These are phyloP conservation scores for Empis stercorea DNA, from an alignment of 2,888 invertebrate genomes.

Conservation along the genomic window DNA sequence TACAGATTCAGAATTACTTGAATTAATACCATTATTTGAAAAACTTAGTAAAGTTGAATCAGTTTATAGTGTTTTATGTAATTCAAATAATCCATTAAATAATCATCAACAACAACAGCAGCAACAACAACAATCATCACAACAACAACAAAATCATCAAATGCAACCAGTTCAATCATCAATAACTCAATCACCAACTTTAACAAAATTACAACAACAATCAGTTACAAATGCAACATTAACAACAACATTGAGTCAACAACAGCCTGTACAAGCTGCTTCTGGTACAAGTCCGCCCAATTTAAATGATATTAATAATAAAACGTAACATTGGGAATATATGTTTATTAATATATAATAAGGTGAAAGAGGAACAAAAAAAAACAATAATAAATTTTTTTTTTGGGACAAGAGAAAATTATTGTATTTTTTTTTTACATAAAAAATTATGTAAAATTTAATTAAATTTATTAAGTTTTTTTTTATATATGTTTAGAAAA, in stretches of 20 bases:
- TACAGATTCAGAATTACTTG: conserved; percentile 90
- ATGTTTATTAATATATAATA: conserved; percentile 38
- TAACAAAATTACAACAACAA: conserved; percentile 20
- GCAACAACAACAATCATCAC: conserved; percentile 20
- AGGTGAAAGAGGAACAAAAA: too few species aligned
- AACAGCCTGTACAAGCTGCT: conserved; percentile 11
- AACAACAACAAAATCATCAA: conserved; percentile 20
- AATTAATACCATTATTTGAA: conserved; percentile 96
- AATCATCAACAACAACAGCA: conserved; percentile 12
- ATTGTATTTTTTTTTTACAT: too few species aligned
- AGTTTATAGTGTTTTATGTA: conserved; percentile 89
- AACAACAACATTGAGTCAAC: conserved; percentile 16
- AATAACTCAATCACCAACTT: conserved; percentile 31
- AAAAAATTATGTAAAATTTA: too few species aligned
- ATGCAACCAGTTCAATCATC: conserved; percentile 19
- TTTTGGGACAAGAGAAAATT: too few species aligned
- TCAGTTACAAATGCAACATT: conserved; percentile 9
- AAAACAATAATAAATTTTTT: too few species aligned
- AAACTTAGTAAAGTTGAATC: conserved; percentile 92
- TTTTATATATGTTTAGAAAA: too few species aligned
- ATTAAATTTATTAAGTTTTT: too few species aligned
- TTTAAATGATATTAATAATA: conserved; percentile 34
- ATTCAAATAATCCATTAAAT: conserved; percentile 67
- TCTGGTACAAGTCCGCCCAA: conserved; percentile 32
- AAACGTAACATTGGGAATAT: conserved; percentile 39